Conservation (phyloP, 2,888 invertebrate genomes). For the Emmelina monodactyla region DNA sequence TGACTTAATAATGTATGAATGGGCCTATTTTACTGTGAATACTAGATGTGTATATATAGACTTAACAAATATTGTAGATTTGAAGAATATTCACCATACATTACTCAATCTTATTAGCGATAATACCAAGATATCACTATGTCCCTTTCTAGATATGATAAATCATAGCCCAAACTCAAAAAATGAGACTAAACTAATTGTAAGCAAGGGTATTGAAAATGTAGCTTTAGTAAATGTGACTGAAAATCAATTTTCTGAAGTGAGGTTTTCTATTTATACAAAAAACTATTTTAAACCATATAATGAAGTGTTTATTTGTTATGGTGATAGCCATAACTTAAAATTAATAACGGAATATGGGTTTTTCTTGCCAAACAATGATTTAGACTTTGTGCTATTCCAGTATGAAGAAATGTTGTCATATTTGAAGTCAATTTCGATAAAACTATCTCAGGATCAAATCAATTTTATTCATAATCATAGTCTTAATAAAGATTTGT, state of each 20-base stretch:
- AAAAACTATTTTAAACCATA: constrained; percentile 65
- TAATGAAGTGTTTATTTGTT: constrained; percentile 87
- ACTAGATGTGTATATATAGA: constrained; percentile 83
- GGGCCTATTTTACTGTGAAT: constrained; percentile 87
- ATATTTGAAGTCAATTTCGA: constrained; percentile 35
- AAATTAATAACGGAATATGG: constrained; percentile 89
- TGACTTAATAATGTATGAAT: constrained; percentile 68
- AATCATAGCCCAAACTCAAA: constrained; percentile 77
- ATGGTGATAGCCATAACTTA: constrained; percentile 82
- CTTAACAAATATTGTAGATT: constrained; percentile 43
- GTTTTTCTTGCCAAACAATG: constrained; percentile 75
- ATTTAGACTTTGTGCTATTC: constrained; percentile 72
- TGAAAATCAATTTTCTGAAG: constrained; percentile 37
- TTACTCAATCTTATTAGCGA: constrained; percentile 56
- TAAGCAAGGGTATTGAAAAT: constrained; percentile 35
- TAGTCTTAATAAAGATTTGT: constrained; percentile 68
- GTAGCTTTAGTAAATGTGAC: constrained; percentile 30
- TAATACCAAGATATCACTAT: constrained; percentile 75
- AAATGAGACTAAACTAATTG: constrained; percentile 57
- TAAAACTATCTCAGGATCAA: constrained; percentile 61
- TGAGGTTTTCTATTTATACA: constrained; percentile 53
- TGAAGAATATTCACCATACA: constrained; percentile 44
- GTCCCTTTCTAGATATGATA: constrained; percentile 89
- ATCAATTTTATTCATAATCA: constrained; percentile 71
- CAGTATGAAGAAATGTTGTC: constrained; percentile 58